Conservation (phyloP, 2,113 vertebrate genomes). For the Zosterops hypoxanthus region DNA sequence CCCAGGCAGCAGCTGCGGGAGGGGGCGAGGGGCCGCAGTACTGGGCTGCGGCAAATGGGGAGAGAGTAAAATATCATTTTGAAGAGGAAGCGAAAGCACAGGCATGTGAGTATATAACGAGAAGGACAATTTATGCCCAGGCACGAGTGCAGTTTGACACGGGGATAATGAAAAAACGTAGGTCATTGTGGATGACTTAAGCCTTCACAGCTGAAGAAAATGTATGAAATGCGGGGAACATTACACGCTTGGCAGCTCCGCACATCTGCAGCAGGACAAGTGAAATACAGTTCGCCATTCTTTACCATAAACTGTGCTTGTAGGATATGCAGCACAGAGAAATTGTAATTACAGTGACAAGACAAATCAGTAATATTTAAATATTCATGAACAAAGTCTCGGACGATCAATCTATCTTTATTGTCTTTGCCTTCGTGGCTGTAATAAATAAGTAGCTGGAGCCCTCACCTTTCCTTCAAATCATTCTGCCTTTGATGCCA, state of each 20-base stretch:
- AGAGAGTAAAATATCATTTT: conserved; percentile 79
- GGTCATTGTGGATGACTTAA: conserved; percentile 98
- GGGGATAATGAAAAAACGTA: conserved; percentile 99
- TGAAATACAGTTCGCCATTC: conserved; percentile 87
- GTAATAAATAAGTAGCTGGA: conserved; percentile 82
- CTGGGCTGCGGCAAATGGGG: neutral
- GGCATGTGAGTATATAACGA: conserved; percentile 88
- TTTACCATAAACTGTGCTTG: conserved; percentile 83
- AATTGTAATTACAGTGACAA: conserved; percentile 89
- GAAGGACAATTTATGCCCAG: conserved; percentile 98
- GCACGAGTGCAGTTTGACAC: conserved; percentile 93
- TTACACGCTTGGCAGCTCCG: conserved; percentile 88
- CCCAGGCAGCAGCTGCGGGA: neutral
- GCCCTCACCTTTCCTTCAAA: conserved; percentile 73
- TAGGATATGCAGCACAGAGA: conserved; percentile 82
- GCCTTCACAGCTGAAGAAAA: conserved; percentile 92
- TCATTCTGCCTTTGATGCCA: conserved; percentile 16
- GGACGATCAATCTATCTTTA: conserved; percentile 87
- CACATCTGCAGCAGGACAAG: conserved; percentile 82
- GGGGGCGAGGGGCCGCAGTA: neutral
- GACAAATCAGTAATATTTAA: conserved; percentile 89
- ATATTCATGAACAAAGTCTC: conserved; percentile 87
- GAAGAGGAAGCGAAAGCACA: conserved; percentile 73
- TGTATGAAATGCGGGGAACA: conserved; percentile 95
- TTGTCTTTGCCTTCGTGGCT: conserved; percentile 80